These are phyloP conservation scores for Simalia tracyae DNA, from an alignment of 2,797 vertebrate species.

Conservation along the genomic window DNA sequence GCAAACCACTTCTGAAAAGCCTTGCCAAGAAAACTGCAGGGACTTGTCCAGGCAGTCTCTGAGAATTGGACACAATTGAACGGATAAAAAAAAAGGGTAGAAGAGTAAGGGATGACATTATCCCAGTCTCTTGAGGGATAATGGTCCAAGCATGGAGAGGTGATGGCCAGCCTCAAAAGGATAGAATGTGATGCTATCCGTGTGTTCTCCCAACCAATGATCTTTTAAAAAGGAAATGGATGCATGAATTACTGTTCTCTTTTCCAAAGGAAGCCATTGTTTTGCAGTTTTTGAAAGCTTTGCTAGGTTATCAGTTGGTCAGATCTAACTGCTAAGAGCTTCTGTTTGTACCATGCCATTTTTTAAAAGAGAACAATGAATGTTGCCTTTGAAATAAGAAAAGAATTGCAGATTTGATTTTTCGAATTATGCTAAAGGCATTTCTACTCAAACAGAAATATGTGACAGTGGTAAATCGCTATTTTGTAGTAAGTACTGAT, in stretches of 20 bases:
- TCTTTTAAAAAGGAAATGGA: background rate
- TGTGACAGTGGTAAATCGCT: background rate
- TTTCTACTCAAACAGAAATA: background rate
- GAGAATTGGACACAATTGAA: too few species aligned
- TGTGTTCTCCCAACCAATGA: background rate
- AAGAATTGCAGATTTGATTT: background rate
- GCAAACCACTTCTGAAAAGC: too few species aligned
- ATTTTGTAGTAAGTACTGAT: background rate
- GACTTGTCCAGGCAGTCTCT: too few species aligned
- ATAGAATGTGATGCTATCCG: background rate
- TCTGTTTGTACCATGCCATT: background rate
- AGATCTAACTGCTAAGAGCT: background rate
- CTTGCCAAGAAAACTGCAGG: too few species aligned
- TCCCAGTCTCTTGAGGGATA: background rate
- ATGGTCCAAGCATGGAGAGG: background rate
- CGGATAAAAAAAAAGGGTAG: too few species aligned
- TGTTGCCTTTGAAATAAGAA: background rate
- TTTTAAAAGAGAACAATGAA: background rate
- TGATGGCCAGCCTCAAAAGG: background rate
- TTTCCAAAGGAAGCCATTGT: background rate
- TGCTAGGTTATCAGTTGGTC: background rate
- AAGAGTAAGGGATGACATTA: too few species aligned
- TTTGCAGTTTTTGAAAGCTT: background rate
- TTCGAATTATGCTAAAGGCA: background rate
- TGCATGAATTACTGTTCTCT: background rate